Evolutionary conservation across 1,140 invertebrate species (phyloP), one percentile per base, ranked within the genome.

Genomic region (Copidosoma floridanum): DNA sequence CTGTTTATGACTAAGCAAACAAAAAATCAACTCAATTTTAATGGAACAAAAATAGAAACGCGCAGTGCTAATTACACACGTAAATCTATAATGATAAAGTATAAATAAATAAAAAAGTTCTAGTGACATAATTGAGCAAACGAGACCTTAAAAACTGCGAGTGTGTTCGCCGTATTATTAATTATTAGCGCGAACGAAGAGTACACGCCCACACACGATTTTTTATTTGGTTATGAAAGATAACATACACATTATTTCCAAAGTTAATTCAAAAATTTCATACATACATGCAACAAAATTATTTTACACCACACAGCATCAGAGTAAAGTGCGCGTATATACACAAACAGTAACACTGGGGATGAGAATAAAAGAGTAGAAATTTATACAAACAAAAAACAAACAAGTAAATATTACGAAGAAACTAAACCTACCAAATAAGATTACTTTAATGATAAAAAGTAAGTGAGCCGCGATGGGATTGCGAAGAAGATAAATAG

Each of bases 91-190:
- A 35, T 54, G 23, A 24, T n/a, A n/a, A 53, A 70, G 68, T 73
- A 64, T 70, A 73, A 72, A 71, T 72, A 72, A 68, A 68, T 71
- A 69, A 71, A n/a, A n/a, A n/a, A n/a, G n/a, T n/a, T n/a, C n/a
- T n/a, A n/a, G n/a, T n/a, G n/a, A n/a, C n/a, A 75, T 74, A 72
- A 73, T 62, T 70, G 66, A 69, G 73, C 67, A 72, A 47, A 24
- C 3, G 11, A 51, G 52, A 18, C 26, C 27, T 46, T 38, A 38
- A 38, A 44, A n/a, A 12, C 10, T 38, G n/a, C 43, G 60, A 61
- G 12, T 43, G 18, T 23, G 16, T 38, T 56, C 46, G n/a, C 41
- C 18, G 10, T 27, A 38, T 18, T n/a, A 21, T n/a, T n/a, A n/a
- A n/a, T n/a, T n/a, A n/a, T n/a, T n/a, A n/a, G n/a, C n/a, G 35